Evolutionary conservation across 35 echinoderm and acorn worm genomes (phyloP), one percentile per base, ranked within the genome.

Genomic region (Hemicentrotus pulcherrimus): DNA sequence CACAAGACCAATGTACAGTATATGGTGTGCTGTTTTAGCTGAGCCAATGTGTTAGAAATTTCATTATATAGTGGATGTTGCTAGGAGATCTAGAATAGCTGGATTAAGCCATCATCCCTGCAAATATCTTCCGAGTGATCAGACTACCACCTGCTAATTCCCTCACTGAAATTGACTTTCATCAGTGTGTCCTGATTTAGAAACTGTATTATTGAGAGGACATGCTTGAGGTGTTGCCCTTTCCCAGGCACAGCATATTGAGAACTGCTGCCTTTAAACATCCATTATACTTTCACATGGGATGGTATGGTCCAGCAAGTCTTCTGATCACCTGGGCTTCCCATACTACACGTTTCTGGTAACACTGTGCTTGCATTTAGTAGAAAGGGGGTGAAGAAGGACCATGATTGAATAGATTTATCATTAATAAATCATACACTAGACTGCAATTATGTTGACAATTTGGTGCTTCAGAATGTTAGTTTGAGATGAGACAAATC

Each of bases 91-190:
- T n/a, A 78, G 65, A 78, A 78, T 78, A 78, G 65, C 65, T 28
- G 19, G 88, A 47, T 16, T 47, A 90, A 90, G 88, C 32, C 88
- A 89, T 89, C 32, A 90, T 90, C 32, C 12, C 88, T 45, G 88
- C 88, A 14, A 32, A 32, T 90, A 88, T 90, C 88, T 90, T 47
- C 88, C 88, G 32, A 90, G 46, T 90, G 46, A 90, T 90, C 88
- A 90, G 19, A 90, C 88, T 90, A 90, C 88, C 88, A 90, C 88
- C 88, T 90, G 88, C 88, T 47, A 90, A 90, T 33, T 90, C 88
- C 88, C 88, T 90, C 88, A 90, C 24, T 90, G 46, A 90, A 90
- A 90, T 90, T 90, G 88, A 90, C 88, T 90, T 90, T 33, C 88
- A 90, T 90, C 88, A 2, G 46, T 15, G 19, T 90, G 46, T 33